Percentiles rank a stretch among this genome's conserved stretches.
Conservation (phyloP, 2,797 vertebrate species). For the Amblyopsis hoosieri region DNA sequence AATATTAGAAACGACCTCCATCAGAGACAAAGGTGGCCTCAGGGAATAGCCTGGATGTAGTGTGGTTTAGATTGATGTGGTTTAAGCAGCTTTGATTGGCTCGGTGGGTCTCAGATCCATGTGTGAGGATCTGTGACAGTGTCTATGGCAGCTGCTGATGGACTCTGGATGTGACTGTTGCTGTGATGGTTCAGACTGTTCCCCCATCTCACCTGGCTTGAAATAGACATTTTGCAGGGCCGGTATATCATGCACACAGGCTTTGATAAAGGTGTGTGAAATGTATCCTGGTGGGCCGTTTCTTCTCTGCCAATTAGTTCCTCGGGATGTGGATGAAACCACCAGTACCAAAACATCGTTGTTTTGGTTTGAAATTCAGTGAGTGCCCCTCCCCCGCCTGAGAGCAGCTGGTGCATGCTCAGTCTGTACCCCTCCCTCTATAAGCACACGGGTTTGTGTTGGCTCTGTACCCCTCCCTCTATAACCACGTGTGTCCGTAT, state of each 20-base stretch:
- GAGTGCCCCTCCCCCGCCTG: no score
- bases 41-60: neutral
- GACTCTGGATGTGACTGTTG: constrained; percentile 53
- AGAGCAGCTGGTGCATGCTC: no score
- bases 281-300: neutral
- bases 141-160: constrained; percentile 47
- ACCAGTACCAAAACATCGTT: no score
- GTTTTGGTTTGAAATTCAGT: no score
- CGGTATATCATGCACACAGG: constrained; percentile 35
- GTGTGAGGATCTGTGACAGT: constrained; percentile 44
- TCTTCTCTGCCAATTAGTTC: no score
- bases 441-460: no score
- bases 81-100: constrained; percentile 38
- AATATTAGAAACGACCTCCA: neutral
- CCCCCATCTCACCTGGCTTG: constrained; percentile 56
- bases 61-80: neutral
- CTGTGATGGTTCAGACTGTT: constrained; percentile 44
- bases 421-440: no score
- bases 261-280: constrained; percentile 34
- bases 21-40: constrained; percentile 12
- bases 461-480: no score
- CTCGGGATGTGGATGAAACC: no score
- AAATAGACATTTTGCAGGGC: constrained; percentile 41
- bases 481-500: no score
- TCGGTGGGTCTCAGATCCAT: constrained; percentile 34